Percentiles rank a stretch among this genome's conserved stretches.
These are phyloP conservation scores for Rhinoderma darwinii DNA, from an alignment of 2,113 vertebrate species.

Conservation along the genomic window DNA sequence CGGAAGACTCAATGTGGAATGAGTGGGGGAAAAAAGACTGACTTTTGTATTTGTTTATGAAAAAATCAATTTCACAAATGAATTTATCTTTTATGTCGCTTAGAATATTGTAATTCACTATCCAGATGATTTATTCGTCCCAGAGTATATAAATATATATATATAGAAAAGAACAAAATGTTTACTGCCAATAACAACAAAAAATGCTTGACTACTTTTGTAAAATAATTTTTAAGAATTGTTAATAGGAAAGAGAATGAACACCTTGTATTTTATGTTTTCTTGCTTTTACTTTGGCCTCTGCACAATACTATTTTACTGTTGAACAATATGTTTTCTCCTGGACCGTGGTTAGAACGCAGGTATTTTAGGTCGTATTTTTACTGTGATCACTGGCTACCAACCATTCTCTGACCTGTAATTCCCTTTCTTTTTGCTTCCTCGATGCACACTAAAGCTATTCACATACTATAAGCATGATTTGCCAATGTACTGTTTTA, in stretches of 20 bases:
- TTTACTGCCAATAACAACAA: constrained; percentile 66
- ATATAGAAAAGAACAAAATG: constrained; percentile 36
- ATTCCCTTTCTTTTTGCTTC: neutral
- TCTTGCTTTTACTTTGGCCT: constrained; percentile 37
- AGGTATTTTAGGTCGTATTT: neutral
- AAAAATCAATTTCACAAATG: constrained; percentile 58
- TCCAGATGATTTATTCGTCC: constrained; percentile 62
- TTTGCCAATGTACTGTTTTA: neutral
- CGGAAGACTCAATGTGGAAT: fast-evolving
- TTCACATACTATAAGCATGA: neutral
- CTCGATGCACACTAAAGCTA: neutral
- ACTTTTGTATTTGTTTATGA: constrained; percentile 63
- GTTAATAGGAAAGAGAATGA: constrained; percentile 20
- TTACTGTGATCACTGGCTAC: neutral
- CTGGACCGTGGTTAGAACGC: neutral
- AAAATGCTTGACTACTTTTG: constrained; percentile 60
- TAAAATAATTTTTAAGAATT: constrained; percentile 59
- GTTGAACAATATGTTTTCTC: neutral
- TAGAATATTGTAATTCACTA: constrained; percentile 53
- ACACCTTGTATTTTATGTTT: constrained; percentile 41
- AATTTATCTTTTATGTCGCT: constrained; percentile 45
- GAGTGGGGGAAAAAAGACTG: neutral
- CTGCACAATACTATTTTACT: constrained; percentile 24
- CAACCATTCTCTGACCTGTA: neutral
- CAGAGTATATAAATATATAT: constrained; percentile 62